A percentile compares a stretch with the other conserved stretches of the same genome.
Conservation (phyloP, 35 echinoderm and acorn worm genomes). For the Apostichopus parvimensis region DNA sequence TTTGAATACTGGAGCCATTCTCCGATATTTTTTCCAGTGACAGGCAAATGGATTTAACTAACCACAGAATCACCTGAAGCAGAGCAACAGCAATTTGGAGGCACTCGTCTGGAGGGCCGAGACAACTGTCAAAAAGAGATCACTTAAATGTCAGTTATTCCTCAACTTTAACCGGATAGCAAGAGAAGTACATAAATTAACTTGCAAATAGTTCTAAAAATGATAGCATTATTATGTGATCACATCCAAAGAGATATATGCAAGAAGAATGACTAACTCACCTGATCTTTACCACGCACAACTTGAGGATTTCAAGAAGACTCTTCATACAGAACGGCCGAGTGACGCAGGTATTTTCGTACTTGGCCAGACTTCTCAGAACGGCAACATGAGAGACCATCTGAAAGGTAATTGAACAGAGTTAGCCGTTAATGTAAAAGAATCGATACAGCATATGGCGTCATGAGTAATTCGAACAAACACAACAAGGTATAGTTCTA, state of each 20-base stretch:
- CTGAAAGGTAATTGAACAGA: constrained; percentile 23
- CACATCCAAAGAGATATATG: too few relatives aligned
- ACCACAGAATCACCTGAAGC: constrained; percentile 76
- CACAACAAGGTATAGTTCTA: too few relatives aligned
- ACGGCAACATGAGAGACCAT: constrained; percentile 82
- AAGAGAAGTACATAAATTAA: too few relatives aligned
- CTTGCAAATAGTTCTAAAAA: too few relatives aligned
- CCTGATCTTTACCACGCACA: constrained; percentile 76
- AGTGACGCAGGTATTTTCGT: constrained; percentile 68
- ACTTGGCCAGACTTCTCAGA: constrained; percentile 63
- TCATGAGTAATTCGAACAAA: not conserved
- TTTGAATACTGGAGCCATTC: constrained; percentile 28
- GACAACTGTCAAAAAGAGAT: constrained; percentile 45
- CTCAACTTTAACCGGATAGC: not conserved
- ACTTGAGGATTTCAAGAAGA: constrained; percentile 67
- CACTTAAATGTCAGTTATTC: too few relatives aligned
- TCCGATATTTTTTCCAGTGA: constrained; percentile 72
- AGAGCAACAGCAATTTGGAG: constrained; percentile 76
- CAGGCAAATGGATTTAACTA: constrained; percentile 68
- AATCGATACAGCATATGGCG: not conserved
- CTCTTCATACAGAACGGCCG: constrained; percentile 87
- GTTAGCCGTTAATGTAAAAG: not conserved
- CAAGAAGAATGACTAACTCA: not conserved
- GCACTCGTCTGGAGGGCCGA: constrained; percentile 74
- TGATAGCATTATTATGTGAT: too few relatives aligned